phyloP scores from a whole-genome alignment of 2,113 vertebrate genomes.

The Callospermophilus lateralis region DNA sequence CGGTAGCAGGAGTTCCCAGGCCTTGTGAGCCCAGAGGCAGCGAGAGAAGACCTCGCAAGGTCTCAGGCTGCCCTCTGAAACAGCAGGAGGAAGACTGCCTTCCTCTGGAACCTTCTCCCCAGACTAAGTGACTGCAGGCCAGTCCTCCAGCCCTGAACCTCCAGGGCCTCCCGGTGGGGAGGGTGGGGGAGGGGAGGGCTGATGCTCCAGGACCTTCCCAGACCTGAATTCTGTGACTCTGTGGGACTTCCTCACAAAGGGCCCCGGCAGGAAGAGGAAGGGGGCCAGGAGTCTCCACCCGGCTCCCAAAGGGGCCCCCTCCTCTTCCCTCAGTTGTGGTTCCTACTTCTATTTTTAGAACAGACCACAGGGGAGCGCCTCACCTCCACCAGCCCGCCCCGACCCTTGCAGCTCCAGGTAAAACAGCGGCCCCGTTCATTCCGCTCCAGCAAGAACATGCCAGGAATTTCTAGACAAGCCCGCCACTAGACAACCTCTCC shows the following conservation, averaged over 20 bases:
- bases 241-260: slow-evolving; percentile 23
- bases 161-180: background rate
- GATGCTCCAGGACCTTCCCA: slow-evolving; percentile 24
- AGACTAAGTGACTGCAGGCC: background rate
- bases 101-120: background rate
- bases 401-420: slow-evolving; percentile 60
- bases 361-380: slow-evolving; percentile 26
- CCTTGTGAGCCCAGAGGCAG: slow-evolving; percentile 26
- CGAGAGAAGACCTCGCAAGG: background rate
- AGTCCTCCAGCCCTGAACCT: background rate
- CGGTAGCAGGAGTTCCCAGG: slow-evolving; percentile 80
- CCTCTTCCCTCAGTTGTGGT: slow-evolving; percentile 53
- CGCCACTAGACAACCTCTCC: slow-evolving; percentile 23
- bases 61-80: background rate
- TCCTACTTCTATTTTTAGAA: slow-evolving; percentile 75
- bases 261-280: slow-evolving; percentile 78
- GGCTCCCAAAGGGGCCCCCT: slow-evolving; percentile 63
- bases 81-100: background rate
- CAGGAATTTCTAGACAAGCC: slow-evolving; percentile 53
- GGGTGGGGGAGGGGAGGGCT: background rate
- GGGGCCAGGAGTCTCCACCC: slow-evolving; percentile 37
- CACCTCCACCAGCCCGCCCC: background rate
- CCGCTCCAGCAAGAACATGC: background rate
- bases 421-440: slow-evolving; percentile 69
- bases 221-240: background rate